Conservation (phyloP, 2,888 invertebrate species). For the Brachypalpus laphriformis region DNA sequence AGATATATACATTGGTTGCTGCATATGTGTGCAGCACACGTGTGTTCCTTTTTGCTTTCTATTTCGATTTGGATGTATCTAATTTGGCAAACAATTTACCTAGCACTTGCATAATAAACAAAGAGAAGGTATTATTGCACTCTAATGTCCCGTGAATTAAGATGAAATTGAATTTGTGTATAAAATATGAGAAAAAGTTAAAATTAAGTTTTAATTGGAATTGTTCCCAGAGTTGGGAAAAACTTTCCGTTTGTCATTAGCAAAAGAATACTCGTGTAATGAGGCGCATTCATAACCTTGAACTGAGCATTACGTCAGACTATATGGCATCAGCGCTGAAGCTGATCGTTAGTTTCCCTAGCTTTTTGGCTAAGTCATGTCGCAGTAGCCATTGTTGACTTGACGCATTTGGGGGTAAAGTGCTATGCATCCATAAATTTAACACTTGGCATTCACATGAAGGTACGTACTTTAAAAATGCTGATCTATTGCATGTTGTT, state of each 20-base stretch:
- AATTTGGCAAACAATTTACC: conserved; percentile 27
- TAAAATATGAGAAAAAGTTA: neutral
- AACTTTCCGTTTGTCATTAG: neutral
- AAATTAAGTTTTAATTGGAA: conserved; percentile 1
- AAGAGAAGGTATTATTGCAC: conserved; percentile 27
- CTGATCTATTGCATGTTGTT: too few species aligned
- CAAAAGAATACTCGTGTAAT: neutral
- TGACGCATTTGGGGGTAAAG: too few species aligned
- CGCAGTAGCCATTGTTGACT: too few species aligned
- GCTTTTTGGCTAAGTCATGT: too few species aligned
- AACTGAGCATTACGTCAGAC: neutral
- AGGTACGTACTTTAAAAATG: too few species aligned
- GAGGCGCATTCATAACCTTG: conserved; percentile 5
- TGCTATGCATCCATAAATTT: too few species aligned
- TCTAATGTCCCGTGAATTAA: conserved; percentile 1
- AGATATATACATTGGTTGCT: too few species aligned
- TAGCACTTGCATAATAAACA: conserved; percentile 46
- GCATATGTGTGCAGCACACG: neutral
- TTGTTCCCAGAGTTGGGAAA: neutral
- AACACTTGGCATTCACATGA: too few species aligned
- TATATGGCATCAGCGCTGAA: neutral
- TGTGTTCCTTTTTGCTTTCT: conserved; percentile 28
- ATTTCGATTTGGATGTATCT: conserved; percentile 26
- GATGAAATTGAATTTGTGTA: neutral
- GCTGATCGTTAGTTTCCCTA: neutral